Evolutionary conservation across 1,140 invertebrate genomes (phyloP).

Genomic region (Ctenoplectra terminalis): DNA sequence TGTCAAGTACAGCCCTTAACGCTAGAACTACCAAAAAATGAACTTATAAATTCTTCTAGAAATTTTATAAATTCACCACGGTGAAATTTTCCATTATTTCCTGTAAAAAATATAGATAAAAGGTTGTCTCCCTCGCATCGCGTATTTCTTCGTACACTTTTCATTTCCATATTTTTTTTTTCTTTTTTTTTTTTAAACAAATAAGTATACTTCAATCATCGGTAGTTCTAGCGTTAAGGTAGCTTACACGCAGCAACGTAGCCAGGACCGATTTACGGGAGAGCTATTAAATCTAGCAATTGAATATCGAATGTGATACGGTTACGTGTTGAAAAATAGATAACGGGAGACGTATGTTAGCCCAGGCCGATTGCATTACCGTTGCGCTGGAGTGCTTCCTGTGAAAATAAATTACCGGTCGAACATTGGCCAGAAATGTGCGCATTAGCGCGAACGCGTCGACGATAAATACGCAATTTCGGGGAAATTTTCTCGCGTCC

Average conservation of each 20-base stretch:
- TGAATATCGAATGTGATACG: neutral
- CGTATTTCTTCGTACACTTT: no score
- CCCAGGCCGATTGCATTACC: neutral
- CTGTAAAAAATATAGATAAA: no score
- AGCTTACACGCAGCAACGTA: neutral
- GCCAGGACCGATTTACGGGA: neutral
- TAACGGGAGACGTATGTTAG: neutral
- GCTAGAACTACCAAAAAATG: no score
- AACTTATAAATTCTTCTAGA: no score
- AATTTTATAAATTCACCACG: no score
- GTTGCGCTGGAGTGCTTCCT: neutral
- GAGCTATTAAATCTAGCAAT: neutral
- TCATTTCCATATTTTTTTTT: no score
- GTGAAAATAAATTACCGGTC: constrained; percentile 25
- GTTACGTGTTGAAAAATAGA: constrained; percentile 22
- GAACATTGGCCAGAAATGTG: neutral
- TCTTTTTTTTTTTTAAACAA: no score
- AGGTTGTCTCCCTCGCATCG: no score
- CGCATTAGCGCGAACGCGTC: neutral
- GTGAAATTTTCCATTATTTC: no score
- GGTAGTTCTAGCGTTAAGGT: no score
- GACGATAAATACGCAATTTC: constrained; percentile 27
- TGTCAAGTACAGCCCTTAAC: no score
- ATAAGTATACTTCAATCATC: no score
- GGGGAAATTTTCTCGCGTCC: constrained; percentile 17